Evolutionary conservation across 1,140 invertebrate genomes (phyloP).

Genomic region (Himalopsyche phryganea): DNA sequence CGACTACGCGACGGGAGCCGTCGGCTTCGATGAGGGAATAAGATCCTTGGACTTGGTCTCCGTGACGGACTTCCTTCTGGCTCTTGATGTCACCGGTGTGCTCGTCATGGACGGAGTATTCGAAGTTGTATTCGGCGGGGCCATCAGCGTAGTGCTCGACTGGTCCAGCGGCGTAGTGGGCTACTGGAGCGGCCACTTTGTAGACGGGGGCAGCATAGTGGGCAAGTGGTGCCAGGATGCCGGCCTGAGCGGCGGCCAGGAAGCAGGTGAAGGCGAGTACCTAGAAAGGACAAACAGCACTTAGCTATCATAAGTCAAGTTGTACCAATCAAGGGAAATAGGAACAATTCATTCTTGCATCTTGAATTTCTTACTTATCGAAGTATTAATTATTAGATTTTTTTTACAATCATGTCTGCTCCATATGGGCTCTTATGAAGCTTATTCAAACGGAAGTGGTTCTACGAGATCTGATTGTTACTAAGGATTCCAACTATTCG

Average conservation of each 20-base stretch:
- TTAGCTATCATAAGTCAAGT: too few relatives aligned
- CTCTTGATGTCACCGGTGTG: slow-evolving; percentile 59
- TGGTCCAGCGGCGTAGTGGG: slow-evolving; percentile 31
- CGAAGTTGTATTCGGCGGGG: slow-evolving; percentile 40
- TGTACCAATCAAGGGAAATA: too few relatives aligned
- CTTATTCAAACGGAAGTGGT: too few relatives aligned
- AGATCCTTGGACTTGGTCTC: slow-evolving; percentile 57
- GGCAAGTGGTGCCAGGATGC: slow-evolving; percentile 6
- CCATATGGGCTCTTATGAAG: too few relatives aligned
- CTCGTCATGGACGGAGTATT: slow-evolving; percentile 54
- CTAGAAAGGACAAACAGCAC: slow-evolving; percentile 4
- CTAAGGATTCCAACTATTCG: too few relatives aligned
- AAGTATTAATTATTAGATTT: too few relatives aligned
- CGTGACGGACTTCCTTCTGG: slow-evolving; percentile 57
- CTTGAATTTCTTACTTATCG: too few relatives aligned
- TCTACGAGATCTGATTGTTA: too few relatives aligned
- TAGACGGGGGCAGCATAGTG: slow-evolving; percentile 35
- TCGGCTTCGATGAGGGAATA: slow-evolving; percentile 63
- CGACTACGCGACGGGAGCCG: slow-evolving; percentile 65
- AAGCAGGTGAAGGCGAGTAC: slow-evolving; percentile 27
- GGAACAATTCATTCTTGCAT: too few relatives aligned
- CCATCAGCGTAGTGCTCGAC: slow-evolving; percentile 46
- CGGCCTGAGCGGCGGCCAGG: slow-evolving; percentile 24
- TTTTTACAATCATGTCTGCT: too few relatives aligned
- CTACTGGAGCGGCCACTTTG: slow-evolving; percentile 22